These are phyloP conservation scores for Chiroxiphia lanceolata DNA, from an alignment of 2,797 vertebrate species.

Conservation along the genomic window DNA sequence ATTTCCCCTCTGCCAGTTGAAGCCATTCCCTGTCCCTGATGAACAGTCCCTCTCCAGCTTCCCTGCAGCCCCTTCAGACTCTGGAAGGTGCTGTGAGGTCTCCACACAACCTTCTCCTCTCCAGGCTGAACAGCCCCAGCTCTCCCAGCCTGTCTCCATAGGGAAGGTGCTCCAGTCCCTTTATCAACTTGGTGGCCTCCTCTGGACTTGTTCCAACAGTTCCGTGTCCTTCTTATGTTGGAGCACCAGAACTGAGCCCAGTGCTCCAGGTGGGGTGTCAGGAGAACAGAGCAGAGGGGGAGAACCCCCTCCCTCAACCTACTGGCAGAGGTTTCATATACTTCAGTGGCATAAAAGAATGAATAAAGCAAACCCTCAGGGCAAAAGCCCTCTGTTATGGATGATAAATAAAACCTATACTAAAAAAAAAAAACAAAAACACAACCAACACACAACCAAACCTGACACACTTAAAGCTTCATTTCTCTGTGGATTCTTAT, in stretches of 20 bases:
- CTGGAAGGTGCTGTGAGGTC: not conserved
- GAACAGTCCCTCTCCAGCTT: not conserved
- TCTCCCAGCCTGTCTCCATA: not conserved
- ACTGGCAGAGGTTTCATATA: not conserved
- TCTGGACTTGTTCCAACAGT: accelerated
- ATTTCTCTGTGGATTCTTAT: not conserved
- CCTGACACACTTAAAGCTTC: not conserved
- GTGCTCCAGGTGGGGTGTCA: not conserved
- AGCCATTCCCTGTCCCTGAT: not conserved
- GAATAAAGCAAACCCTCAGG: not conserved
- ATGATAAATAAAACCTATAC: not conserved
- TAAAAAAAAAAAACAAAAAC: not conserved
- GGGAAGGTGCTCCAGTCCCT: not conserved
- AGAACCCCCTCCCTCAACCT: not conserved
- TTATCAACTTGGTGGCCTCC: accelerated
- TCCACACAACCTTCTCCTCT: not conserved
- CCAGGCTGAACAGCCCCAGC: not conserved
- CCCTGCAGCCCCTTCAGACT: not conserved
- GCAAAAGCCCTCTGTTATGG: not conserved
- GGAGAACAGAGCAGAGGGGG: not conserved
- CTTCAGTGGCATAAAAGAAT: not conserved
- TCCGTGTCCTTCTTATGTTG: accelerated
- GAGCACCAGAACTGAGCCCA: not conserved
- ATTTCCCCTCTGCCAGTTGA: not conserved
- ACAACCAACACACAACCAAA: not conserved